Conservation (phyloP, 2,888 invertebrate genomes). For the Meandrusa payeni region DNA sequence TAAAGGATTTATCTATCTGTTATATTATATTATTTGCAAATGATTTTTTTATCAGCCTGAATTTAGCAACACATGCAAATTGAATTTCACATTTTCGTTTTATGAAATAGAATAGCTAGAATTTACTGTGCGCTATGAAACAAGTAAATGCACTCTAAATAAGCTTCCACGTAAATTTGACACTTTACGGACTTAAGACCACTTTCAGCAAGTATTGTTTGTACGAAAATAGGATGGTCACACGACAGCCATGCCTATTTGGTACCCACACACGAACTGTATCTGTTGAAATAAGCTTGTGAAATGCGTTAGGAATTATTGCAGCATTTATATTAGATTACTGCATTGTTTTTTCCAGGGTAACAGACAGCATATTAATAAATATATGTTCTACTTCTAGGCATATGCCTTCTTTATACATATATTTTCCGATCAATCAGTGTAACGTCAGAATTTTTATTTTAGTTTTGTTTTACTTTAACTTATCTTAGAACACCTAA, state of each 20-base stretch:
- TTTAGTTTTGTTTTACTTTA: too few relatives aligned
- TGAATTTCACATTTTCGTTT: conserved; percentile 9
- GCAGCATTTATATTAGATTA: too few relatives aligned
- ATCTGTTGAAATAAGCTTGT: not conserved
- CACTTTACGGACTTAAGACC: conserved; percentile 22
- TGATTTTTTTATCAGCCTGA: too few relatives aligned
- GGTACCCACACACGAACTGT: not conserved
- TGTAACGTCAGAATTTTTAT: too few relatives aligned
- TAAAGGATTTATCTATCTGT: too few relatives aligned
- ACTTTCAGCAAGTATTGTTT: conserved; percentile 11
- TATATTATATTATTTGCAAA: too few relatives aligned
- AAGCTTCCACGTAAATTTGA: conserved; percentile 25
- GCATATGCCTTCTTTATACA: too few relatives aligned
- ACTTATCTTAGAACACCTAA: too few relatives aligned
- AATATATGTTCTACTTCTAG: too few relatives aligned
- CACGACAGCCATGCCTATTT: not conserved
- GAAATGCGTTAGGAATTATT: not conserved
- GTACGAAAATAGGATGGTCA: conserved; percentile 9
- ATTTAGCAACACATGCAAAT: conserved; percentile 5
- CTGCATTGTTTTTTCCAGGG: too few relatives aligned
- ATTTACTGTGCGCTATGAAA: conserved; percentile 17
- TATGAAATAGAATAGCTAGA: conserved; percentile 6
- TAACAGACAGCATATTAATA: too few relatives aligned
- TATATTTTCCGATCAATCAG: too few relatives aligned
- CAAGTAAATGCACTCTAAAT: conserved; percentile 29